A percentile compares a stretch with the other conserved stretches of the same genome.
These are phyloP conservation scores for Corvus cornix DNA, from an alignment of 2,113 vertebrate genomes.

Conservation along the genomic window DNA sequence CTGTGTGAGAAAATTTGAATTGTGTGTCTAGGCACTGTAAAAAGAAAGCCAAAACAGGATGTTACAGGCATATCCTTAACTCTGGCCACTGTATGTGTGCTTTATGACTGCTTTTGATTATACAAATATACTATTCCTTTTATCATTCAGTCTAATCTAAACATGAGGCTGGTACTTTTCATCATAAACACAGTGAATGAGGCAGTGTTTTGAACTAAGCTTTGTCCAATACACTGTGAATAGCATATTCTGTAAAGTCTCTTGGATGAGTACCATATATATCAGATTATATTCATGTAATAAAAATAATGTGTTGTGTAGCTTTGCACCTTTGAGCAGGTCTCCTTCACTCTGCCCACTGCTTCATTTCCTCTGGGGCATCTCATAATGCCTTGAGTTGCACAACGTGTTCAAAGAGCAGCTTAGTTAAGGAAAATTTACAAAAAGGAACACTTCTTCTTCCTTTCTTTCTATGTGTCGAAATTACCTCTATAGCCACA, in stretches of 20 bases:
- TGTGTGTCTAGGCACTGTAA: background rate
- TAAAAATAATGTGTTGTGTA: conserved; percentile 17
- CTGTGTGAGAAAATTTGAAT: background rate
- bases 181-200: background rate
- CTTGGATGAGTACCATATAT: conserved; percentile 13
- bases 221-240: conserved; percentile 15
- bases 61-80: background rate
- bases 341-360: conserved; percentile 2
- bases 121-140: background rate
- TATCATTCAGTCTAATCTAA: conserved; percentile 21
- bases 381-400: background rate
- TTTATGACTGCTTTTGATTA: conserved; percentile 21
- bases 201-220: conserved; percentile 5
- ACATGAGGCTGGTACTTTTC: background rate
- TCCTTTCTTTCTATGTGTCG: background rate
- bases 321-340: conserved; percentile 14
- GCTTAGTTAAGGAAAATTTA: conserved; percentile 1
- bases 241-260: conserved; percentile 20
- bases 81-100: background rate
- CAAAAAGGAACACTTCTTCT: background rate
- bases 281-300: conserved; percentile 16
- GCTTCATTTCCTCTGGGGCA: conserved; percentile 2
- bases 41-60: background rate
- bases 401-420: background rate
- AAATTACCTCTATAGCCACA: background rate